phyloP scores from a whole-genome alignment of 2,113 vertebrate genomes.

The Cyprinodon brontotheroides region DNA sequence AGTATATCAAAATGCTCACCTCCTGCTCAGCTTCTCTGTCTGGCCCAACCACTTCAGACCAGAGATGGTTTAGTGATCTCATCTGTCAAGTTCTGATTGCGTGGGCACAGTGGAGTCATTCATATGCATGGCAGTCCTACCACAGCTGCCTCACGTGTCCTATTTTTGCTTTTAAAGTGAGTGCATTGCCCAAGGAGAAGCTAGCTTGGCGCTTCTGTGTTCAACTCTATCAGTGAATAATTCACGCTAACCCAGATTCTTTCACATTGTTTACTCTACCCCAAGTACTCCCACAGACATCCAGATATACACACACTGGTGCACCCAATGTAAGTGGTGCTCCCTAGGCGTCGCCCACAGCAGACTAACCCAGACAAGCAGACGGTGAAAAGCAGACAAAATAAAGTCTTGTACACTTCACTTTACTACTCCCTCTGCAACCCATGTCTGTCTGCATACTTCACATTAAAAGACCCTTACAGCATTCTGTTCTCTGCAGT shows the following conservation, averaged over 20 bases:
- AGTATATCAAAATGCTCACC: neutral
- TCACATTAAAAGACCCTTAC: constrained; percentile 66
- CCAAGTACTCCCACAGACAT: constrained; percentile 50
- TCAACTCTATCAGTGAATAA: constrained; percentile 67
- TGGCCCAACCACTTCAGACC: neutral
- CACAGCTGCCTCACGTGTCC: constrained; percentile 16
- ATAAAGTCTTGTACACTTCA: constrained; percentile 72
- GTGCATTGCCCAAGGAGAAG: constrained; percentile 34
- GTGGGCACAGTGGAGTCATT: constrained; percentile 35
- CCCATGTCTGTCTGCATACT: constrained; percentile 66
- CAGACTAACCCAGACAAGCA: constrained; percentile 72
- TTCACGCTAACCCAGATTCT: constrained; percentile 76
- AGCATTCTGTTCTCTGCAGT: constrained; percentile 52
- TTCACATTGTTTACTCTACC: constrained; percentile 50
- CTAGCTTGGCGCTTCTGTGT: constrained; percentile 8
- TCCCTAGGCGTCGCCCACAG: constrained; percentile 68
- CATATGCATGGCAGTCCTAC: constrained; percentile 20
- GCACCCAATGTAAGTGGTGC: constrained; percentile 54
- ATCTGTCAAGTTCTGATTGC: constrained; percentile 43
- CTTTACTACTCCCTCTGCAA: constrained; percentile 68
- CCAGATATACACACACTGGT: constrained; percentile 11
- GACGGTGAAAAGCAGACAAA: constrained; percentile 75
- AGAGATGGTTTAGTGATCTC: constrained; percentile 36
- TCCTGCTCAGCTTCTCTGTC: constrained; percentile 6
- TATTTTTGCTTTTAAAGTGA: constrained; percentile 35